These are phyloP conservation scores for Takifugu ocellatus DNA, from an alignment of 2,797 vertebrate species.

Conservation along the genomic window DNA sequence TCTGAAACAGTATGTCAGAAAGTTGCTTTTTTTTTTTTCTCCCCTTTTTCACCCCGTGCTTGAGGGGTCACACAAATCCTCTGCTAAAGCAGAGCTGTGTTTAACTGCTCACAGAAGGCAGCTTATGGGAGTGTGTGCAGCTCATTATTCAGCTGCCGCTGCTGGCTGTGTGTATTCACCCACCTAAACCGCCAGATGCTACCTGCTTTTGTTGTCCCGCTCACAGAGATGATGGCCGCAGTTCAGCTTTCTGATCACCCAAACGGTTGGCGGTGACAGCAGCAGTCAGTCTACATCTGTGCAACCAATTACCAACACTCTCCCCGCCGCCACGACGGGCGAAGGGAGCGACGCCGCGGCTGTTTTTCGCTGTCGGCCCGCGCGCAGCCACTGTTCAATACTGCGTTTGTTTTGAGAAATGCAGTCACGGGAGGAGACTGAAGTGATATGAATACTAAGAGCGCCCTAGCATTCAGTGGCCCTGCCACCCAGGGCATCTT, in stretches of 20 bases:
- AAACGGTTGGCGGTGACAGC: conserved; percentile 18
- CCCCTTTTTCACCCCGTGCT: conserved; percentile 12
- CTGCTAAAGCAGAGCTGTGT: conserved; percentile 17
- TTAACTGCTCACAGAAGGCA: conserved; percentile 16
- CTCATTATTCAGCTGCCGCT: conserved; percentile 36
- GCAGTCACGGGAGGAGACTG: conserved; percentile 61
- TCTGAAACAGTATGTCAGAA: conserved; percentile 28
- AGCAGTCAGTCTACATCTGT: conserved; percentile 22
- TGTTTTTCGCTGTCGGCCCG: conserved; percentile 15
- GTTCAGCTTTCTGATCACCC: conserved; percentile 19
- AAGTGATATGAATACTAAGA: conserved; percentile 72
- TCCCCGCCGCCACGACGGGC: conserved; percentile 23
- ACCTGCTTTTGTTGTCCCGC: conserved; percentile 18
- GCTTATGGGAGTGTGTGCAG: conserved; percentile 29
- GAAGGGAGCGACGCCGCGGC: too few species aligned
- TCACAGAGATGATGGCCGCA: conserved; percentile 2
- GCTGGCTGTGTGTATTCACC: conserved; percentile 35
- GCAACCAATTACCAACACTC: conserved; percentile 36
- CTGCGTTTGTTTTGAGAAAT: conserved; percentile 44
- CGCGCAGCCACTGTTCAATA: conserved; percentile 40
- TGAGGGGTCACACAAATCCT: conserved; percentile 14
- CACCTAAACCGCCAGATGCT: conserved; percentile 19
- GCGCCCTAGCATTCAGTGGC: conserved; percentile 58
- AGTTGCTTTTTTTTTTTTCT: conserved; percentile 17
- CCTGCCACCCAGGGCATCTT: conserved; percentile 55